Conservation (phyloP, 2,888 invertebrate species). For the Limnephilus lunatus region DNA sequence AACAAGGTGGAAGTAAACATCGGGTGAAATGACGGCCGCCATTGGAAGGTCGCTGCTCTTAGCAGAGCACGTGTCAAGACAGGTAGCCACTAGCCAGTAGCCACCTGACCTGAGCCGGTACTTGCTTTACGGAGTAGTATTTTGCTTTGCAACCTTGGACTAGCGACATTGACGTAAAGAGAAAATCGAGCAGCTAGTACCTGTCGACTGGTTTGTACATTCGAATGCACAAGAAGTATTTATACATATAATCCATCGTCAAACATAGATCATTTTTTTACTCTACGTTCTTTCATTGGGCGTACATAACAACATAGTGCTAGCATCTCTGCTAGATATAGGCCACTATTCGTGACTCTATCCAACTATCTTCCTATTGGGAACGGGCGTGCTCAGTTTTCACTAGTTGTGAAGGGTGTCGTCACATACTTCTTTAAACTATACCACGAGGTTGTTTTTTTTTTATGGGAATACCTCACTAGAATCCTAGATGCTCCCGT, state of each 20-base stretch:
- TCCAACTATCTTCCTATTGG: too few relatives aligned
- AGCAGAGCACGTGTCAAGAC: not conserved
- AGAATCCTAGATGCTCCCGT: not conserved
- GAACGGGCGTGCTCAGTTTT: too few relatives aligned
- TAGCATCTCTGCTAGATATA: too few relatives aligned
- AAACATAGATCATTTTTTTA: not conserved
- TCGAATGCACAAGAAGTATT: not conserved
- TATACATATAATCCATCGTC: not conserved
- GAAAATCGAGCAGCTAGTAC: too few relatives aligned
- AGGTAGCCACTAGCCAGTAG: not conserved
- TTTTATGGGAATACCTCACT: too few relatives aligned
- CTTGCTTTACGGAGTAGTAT: not conserved
- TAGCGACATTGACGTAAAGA: not conserved
- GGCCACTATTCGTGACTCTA: too few relatives aligned
- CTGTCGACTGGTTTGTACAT: not conserved
- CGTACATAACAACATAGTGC: too few relatives aligned
- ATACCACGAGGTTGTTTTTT: too few relatives aligned
- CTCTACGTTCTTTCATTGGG: too few relatives aligned
- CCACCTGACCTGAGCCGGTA: not conserved
- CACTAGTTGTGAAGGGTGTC: too few relatives aligned
- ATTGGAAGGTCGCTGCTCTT: slow-evolving; percentile 22
- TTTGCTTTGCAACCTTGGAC: not conserved
- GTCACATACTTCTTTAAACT: too few relatives aligned
- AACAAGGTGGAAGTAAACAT: not conserved
- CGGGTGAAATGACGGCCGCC: not conserved